These are phyloP conservation scores for Telmatherina bonti DNA, from an alignment of 2,797 vertebrate species.

Conservation along the genomic window DNA sequence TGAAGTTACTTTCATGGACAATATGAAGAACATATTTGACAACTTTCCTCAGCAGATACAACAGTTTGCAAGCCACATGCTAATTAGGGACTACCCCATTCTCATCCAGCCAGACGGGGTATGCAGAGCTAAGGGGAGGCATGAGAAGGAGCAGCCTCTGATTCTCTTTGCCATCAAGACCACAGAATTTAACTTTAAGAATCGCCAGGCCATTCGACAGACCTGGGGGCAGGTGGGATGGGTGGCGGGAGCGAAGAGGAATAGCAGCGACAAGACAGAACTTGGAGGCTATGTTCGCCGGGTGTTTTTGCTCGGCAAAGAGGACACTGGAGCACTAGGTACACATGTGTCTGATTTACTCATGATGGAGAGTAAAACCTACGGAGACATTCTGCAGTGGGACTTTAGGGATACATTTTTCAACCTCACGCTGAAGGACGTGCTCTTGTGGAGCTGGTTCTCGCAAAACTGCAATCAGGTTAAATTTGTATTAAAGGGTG, in stretches of 20 bases:
- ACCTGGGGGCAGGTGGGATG: slow-evolving; percentile 79
- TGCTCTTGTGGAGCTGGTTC: slow-evolving; percentile 85
- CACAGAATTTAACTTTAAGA: slow-evolving; percentile 65
- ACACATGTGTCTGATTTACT: slow-evolving; percentile 44
- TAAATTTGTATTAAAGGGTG: slow-evolving; percentile 82
- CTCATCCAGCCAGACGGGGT: slow-evolving; percentile 60
- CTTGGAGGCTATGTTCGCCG: slow-evolving; percentile 70
- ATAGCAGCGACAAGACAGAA: slow-evolving; percentile 1
- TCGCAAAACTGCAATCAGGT: slow-evolving; percentile 51
- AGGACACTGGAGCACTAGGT: slow-evolving; percentile 9
- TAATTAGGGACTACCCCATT: slow-evolving; percentile 71
- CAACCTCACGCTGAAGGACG: slow-evolving; percentile 84
- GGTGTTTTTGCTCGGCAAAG: slow-evolving; percentile 81
- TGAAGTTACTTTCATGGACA: neutral
- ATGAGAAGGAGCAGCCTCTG: slow-evolving; percentile 50
- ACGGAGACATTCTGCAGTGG: slow-evolving; percentile 84
- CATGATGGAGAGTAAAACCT: slow-evolving; percentile 42
- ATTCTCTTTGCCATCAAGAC: slow-evolving; percentile 84
- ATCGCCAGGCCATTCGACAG: slow-evolving; percentile 79
- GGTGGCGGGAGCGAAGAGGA: slow-evolving; percentile 46
- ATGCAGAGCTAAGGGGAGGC: slow-evolving; percentile 57
- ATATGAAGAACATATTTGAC: neutral
- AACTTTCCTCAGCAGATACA: slow-evolving; percentile 55
- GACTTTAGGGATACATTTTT: slow-evolving; percentile 83
- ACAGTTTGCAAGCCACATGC: slow-evolving; percentile 73